These are phyloP conservation scores for Apamea anceps DNA, from an alignment of 2,888 invertebrate species.

Conservation along the genomic window DNA sequence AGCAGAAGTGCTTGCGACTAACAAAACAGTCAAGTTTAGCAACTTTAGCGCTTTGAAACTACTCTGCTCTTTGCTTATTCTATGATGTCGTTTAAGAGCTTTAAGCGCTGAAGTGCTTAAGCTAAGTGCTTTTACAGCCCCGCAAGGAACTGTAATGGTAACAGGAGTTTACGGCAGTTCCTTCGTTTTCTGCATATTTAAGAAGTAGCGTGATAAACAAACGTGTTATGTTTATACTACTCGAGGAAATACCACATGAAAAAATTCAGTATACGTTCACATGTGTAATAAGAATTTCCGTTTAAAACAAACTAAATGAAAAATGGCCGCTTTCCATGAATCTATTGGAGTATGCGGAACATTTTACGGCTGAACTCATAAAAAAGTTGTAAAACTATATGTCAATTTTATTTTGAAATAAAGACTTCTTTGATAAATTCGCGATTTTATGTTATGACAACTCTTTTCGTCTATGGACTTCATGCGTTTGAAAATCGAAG, in stretches of 20 bases:
- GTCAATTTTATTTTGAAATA: slow-evolving; percentile 49
- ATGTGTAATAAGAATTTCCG: slow-evolving; percentile 57
- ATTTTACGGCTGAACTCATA: slow-evolving; percentile 49
- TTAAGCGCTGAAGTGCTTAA: slow-evolving; percentile 11
- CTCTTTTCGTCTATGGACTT: slow-evolving; percentile 16
- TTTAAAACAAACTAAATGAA: slow-evolving; percentile 53
- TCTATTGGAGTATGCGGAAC: slow-evolving; percentile 38
- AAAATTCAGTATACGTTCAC: slow-evolving; percentile 47
- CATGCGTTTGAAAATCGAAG: slow-evolving; percentile 37
- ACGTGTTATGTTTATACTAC: slow-evolving; percentile 26
- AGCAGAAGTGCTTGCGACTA: not conserved
- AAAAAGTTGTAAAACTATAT: slow-evolving; percentile 57
- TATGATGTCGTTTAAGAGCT: slow-evolving; percentile 8
- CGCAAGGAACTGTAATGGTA: not conserved
- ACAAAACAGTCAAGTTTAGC: not conserved
- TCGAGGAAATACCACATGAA: slow-evolving; percentile 35
- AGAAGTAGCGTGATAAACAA: slow-evolving; percentile 20
- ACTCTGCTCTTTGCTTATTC: not conserved
- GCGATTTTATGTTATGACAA: slow-evolving; percentile 19
- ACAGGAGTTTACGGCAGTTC: slow-evolving; percentile 3
- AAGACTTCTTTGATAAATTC: slow-evolving; percentile 46
- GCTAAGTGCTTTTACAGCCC: slow-evolving; percentile 28
- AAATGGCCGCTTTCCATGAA: slow-evolving; percentile 56
- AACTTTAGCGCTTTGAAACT: slow-evolving; percentile 10
- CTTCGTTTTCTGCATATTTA: slow-evolving; percentile 7